A percentile compares a stretch with the other conserved stretches of the same genome.
Conservation (phyloP, 2,888 invertebrate species). For the Geotrupes spiniger region DNA sequence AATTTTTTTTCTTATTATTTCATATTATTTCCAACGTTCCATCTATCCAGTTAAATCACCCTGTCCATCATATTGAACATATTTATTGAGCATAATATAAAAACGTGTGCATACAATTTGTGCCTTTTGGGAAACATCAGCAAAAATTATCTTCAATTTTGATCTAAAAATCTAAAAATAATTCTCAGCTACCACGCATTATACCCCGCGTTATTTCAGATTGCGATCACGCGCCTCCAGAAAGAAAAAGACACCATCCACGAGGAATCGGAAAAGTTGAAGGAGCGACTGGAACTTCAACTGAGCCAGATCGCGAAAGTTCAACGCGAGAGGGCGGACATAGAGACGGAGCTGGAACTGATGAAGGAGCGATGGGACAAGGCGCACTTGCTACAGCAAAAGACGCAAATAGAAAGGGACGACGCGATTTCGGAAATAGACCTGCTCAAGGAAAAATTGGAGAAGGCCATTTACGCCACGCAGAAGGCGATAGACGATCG, state of each 20-base stretch:
- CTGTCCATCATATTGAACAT: no score
- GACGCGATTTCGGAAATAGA: conserved; percentile 82
- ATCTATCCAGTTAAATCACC: no score
- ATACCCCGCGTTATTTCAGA: conserved; percentile 42
- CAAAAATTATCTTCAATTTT: no score
- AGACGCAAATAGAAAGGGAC: conserved; percentile 82
- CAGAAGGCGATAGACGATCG: conserved; percentile 86
- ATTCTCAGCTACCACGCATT: neutral
- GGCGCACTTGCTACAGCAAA: conserved; percentile 78
- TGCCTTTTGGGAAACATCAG: no score
- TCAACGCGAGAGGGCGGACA: conserved; percentile 80
- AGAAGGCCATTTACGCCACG: conserved; percentile 78
- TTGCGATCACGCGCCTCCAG: conserved; percentile 73
- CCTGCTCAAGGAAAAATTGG: conserved; percentile 84
- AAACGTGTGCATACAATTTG: no score
- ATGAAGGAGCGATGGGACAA: conserved; percentile 88
- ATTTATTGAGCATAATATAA: no score
- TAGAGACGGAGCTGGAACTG: conserved; percentile 81
- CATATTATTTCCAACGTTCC: no score
- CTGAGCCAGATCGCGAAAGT: conserved; percentile 78
- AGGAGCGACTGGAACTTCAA: conserved; percentile 79
- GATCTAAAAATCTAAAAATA: conserved; percentile 31
- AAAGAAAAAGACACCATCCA: conserved; percentile 84
- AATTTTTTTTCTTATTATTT: no score
- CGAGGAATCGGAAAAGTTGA: conserved; percentile 76